phyloP scores from a whole-genome alignment of 1,140 invertebrate species.

The Adoxophyes honmai region DNA sequence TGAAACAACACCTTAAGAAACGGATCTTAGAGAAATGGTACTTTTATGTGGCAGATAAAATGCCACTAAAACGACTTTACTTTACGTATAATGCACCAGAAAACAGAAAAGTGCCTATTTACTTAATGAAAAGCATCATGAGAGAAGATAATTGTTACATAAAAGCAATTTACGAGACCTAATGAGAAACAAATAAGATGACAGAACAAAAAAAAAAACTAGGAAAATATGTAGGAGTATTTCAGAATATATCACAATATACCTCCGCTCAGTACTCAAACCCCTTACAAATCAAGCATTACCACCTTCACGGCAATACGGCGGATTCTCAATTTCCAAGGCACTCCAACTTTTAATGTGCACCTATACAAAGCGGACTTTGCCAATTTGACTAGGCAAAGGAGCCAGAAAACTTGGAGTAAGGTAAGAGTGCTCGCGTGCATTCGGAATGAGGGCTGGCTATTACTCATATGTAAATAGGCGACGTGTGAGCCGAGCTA shows the following conservation, averaged over 20 bases:
- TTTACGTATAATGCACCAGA: no score
- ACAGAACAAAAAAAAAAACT: no score
- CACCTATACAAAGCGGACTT: constrained; percentile 15
- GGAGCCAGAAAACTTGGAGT: constrained; percentile 3
- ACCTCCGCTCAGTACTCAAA: background rate
- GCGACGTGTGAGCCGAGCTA: constrained; percentile 3
- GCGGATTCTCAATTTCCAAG: constrained; percentile 17
- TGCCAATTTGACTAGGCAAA: constrained; percentile 16
- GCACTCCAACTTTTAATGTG: constrained; percentile 19
- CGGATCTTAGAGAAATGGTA: no score
- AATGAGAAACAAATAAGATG: no score
- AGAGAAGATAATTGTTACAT: no score
- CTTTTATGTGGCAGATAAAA: no score
- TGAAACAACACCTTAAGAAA: no score
- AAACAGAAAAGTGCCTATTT: no score
- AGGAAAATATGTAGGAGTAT: no score
- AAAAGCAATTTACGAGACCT: no score
- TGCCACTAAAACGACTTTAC: no score
- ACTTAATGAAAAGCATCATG: no score
- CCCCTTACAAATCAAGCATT: constrained; percentile 4
- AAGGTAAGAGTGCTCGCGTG: constrained; percentile 4
- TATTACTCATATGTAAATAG: constrained; percentile 14
- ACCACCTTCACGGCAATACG: background rate
- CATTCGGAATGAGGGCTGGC: constrained; percentile 11
- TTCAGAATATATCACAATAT: background rate